Evolutionary conservation across 2,888 invertebrate species (phyloP), one percentile per base, ranked within the genome.

Genomic region (Cantharis lateralis): DNA sequence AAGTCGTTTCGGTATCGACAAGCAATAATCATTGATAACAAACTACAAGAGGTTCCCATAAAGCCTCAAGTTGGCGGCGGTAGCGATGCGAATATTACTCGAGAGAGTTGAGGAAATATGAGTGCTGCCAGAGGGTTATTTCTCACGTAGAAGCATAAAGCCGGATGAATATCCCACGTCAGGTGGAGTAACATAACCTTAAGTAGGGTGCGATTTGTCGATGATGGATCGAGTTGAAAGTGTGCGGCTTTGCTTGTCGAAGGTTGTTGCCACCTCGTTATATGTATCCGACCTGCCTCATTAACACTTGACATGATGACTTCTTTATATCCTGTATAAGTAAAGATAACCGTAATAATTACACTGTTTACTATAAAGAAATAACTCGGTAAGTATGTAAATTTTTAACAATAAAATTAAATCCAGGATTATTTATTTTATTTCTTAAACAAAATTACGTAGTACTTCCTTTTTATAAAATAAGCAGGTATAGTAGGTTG

Each of bases 31-130:
- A 87, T 84, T 82, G 86, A 85, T 86, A 87, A 87, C 85, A 83
- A 84, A 86, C 81, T 82, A 83, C 85, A 80, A 82, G 83, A 82
- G 84, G 81, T 79, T 78, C 79, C 79, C 85, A 84, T 87, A 87
- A 86, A 87, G 82, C 83, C 82, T 79, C 80, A 78, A 80, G 80
- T 78, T 83, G 83, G 79, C 76, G 81, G 84, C 82, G 81, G 83
- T 81, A 81, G 83, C 84, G 86, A 85, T 86, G 86, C 81, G 86
- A 85, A 86, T 87, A 87, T 87, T 87, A 86, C 87, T 86, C 87
- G 77, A 78, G 87, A 86, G 87, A 86, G 80, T 81, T 78, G 71
- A 76, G 82, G 80, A 87, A 86, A 86, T 87, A 87, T 87, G 85
- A 86, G 85, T 80, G 78, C 80, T 74, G 79, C 79, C 79, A 73